Conservation (phyloP, 2,888 invertebrate genomes). For the Ferrisia virgata region DNA sequence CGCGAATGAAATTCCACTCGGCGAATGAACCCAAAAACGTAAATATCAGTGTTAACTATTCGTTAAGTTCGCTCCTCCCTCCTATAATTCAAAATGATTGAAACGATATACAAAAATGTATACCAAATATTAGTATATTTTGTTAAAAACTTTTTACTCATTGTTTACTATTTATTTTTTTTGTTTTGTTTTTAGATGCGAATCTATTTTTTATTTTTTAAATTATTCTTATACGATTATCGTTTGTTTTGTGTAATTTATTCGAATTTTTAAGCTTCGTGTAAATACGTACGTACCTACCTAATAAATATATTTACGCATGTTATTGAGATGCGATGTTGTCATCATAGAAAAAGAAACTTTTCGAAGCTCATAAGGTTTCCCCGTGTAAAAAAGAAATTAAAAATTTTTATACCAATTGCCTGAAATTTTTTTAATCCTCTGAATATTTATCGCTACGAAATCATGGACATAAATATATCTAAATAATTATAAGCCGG, state of each 20-base stretch:
- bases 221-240: not conserved
- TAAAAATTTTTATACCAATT: not conserved
- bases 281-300: no score
- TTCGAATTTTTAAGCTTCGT: slow-evolving; percentile 31
- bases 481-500: not conserved
- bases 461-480: not conserved
- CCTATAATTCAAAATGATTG: not conserved
- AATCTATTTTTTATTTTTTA: not conserved
- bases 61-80: not conserved
- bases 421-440: not conserved
- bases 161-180: not conserved
- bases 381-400: not conserved
- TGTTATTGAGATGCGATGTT: not conserved
- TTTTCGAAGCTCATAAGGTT: not conserved
- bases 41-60: slow-evolving; percentile 16
- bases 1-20: not conserved
- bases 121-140: slow-evolving; percentile 3
- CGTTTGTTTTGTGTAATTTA: slow-evolving; percentile 11
- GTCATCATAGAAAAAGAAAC: not conserved
- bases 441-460: not conserved
- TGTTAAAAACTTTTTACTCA: not conserved
- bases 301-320: not conserved
- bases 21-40: not conserved
- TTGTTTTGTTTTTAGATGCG: slow-evolving; percentile 15
- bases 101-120: slow-evolving; percentile 5